Conservation (phyloP, 2,797 vertebrate genomes). For the Macroramphosus scolopax region DNA sequence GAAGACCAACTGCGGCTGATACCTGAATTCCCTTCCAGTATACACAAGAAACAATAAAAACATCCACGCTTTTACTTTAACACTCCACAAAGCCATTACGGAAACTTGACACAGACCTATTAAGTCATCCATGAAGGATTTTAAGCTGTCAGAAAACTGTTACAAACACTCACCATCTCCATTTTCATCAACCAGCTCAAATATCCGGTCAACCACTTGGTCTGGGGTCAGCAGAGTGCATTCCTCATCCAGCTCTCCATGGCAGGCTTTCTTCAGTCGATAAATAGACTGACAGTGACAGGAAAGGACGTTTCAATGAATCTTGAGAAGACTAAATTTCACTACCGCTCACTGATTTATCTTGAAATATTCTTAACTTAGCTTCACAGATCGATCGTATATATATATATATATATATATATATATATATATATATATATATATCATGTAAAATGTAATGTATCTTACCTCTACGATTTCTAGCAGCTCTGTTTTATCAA, state of each 20-base stretch:
- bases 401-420: too few species aligned
- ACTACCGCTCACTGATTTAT: constrained; percentile 3
- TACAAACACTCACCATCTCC: constrained; percentile 85
- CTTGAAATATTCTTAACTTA: not conserved
- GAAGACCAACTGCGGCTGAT: constrained; percentile 3
- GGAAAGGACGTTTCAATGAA: constrained; percentile 18
- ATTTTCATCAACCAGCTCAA: constrained; percentile 93
- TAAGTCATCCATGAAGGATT: constrained; percentile 18
- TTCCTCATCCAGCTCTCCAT: constrained; percentile 79
- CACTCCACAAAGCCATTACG: constrained; percentile 11
- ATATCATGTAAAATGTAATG: too few species aligned
- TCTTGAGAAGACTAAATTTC: not conserved
- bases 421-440: too few species aligned
- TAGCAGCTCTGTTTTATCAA: constrained; percentile 89
- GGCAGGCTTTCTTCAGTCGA: constrained; percentile 90
- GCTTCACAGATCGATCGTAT: too few species aligned
- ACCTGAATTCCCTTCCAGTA: constrained; percentile 1
- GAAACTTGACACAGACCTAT: constrained; percentile 3
- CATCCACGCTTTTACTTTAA: not conserved
- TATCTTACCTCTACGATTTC: constrained; percentile 81
- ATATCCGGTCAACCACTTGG: constrained; percentile 96
- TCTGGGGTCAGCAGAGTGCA: constrained; percentile 86
- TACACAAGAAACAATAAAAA: not conserved
- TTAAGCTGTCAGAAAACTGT: constrained; percentile 18
- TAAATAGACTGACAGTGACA: constrained; percentile 87